Evolutionary conservation across 2,113 vertebrate genomes (phyloP).

Genomic region (Bombycilla garrulus): DNA sequence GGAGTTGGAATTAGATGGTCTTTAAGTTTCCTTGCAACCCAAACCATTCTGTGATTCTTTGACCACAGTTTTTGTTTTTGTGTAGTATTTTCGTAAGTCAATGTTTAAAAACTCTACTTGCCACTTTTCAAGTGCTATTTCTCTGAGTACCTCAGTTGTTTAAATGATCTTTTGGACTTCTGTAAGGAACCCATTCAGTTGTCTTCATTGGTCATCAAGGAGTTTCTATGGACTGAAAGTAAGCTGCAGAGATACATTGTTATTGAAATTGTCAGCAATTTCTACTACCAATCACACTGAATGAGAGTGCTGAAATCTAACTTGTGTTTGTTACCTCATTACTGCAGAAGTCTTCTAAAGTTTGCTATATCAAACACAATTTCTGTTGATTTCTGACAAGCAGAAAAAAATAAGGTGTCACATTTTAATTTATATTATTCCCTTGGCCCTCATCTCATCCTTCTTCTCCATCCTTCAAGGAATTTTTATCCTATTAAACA

Average conservation of each 20-base stretch:
- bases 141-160: not conserved
- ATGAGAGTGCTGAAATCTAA: not conserved
- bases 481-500: not conserved
- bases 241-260: not conserved
- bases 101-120: not conserved
- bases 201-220: too few relatives aligned
- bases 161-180: not conserved
- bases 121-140: not conserved
- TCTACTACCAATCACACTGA: not conserved
- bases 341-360: not conserved
- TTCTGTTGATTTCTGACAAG: not conserved
- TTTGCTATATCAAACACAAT: not conserved
- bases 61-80: not conserved
- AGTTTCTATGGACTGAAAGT: not conserved
- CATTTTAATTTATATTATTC: not conserved
- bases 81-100: not conserved
- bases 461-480: too few relatives aligned
- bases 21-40: not conserved
- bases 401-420: not conserved
- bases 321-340: not conserved
- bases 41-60: not conserved
- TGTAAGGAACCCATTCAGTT: not conserved
- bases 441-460: not conserved
- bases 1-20: not conserved
- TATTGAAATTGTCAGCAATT: not conserved